A percentile compares a stretch with the other conserved stretches of the same genome.
These are phyloP conservation scores for Stenopsyche tienmushanensis DNA, from an alignment of 1,140 invertebrate species.

Conservation along the genomic window DNA sequence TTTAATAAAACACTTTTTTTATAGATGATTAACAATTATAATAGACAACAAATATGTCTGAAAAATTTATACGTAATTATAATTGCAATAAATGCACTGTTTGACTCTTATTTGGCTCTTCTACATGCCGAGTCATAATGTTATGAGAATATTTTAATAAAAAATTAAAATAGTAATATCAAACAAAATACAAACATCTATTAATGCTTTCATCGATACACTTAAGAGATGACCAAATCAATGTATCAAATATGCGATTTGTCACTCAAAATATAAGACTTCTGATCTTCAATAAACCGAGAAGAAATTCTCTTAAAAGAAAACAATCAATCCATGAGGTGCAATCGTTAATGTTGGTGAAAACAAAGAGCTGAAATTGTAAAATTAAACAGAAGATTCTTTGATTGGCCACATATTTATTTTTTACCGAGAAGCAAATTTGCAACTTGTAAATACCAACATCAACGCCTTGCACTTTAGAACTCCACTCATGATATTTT, in stretches of 20 bases:
- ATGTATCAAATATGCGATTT: not conserved
- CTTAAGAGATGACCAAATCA: too few relatives aligned
- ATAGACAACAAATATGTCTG: not conserved
- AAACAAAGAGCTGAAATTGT: constrained; percentile 13
- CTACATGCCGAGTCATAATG: too few relatives aligned
- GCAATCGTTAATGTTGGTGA: constrained; percentile 36
- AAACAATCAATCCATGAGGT: constrained; percentile 27
- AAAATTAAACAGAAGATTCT: not conserved
- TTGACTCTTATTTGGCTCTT: too few relatives aligned
- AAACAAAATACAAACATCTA: too few relatives aligned
- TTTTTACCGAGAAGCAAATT: not conserved
- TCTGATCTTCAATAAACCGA: not conserved
- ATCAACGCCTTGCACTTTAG: constrained; percentile 35
- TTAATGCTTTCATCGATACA: too few relatives aligned
- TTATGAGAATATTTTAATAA: too few relatives aligned
- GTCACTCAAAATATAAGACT: not conserved
- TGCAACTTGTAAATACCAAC: constrained; percentile 29
- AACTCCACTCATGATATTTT: constrained; percentile 63
- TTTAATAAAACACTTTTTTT: not conserved
- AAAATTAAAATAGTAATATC: not conserved
- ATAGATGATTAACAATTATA: constrained; percentile 1
- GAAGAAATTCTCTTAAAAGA: constrained; percentile 7
- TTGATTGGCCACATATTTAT: not conserved
- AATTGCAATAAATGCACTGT: too few relatives aligned
- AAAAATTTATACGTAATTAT: not conserved